Base-by-base conservation (phyloP, 2,888 invertebrate species). In the Opisthograptis luteolata region DNA sequence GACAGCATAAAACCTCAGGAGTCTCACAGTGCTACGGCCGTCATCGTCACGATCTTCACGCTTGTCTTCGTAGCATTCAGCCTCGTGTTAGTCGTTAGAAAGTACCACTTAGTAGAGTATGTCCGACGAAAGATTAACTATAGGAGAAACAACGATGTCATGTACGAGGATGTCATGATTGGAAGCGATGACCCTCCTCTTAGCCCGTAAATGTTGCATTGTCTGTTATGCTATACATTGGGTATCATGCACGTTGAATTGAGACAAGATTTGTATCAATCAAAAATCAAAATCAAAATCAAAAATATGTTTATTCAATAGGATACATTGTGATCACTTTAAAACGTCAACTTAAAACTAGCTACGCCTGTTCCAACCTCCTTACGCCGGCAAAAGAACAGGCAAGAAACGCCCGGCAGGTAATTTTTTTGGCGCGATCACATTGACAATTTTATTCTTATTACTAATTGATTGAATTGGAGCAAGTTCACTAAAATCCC, bases 161-260 rank as follows among this genome's bases (percentile, higher is more conserved):
- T 87, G 79, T 91, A 91, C 24, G 91, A 91, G 64, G 91, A 91
- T 64, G 91, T 91, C n/a, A 91, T 91, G 91, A 91, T 91, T 30
- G 91, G 91, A 1, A 88, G 90, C 45, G 91, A 91, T 44, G 91
- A 91, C 58, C 91, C 91, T 0, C 91, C 91, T 0, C 76, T 91
- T 36, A 85, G 84, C 56, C 91, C 87, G 22, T 91, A 84, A 64
- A 55, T 62, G 27, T 15, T 35, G 9, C 60, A 63, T 55, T 59
- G 61, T 49, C 28, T 67, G 50, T 53, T 62, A 62, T 51, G 5
- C 10, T 10, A 9, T 25, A 8, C 10, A 10, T 25, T 25, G 9
- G 25, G 25, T 25, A 25, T 25, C 25, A 10, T 25, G 3, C 5
- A 3, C 17, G 5, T 2, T 17, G 17, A 5, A n/a, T n/a, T n/a